Conservation (phyloP, 1,140 invertebrate species). For the Melitaea cinxia region DNA sequence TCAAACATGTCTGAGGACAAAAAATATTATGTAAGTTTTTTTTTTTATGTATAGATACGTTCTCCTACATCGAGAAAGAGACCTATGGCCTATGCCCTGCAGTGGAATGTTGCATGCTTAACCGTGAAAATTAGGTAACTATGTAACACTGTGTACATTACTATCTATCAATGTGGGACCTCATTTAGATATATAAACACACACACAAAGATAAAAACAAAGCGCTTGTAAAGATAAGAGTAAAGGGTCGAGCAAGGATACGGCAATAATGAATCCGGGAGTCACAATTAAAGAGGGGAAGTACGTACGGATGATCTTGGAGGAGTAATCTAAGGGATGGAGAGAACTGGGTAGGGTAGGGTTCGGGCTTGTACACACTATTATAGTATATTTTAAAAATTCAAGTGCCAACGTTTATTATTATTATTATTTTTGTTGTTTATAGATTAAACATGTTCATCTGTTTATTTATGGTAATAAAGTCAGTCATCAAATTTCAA, state of each 20-base stretch:
- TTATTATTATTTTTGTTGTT: too few relatives aligned
- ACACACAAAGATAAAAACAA: slow-evolving; percentile 37
- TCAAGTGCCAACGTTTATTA: too few relatives aligned
- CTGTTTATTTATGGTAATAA: too few relatives aligned
- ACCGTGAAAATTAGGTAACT: not conserved
- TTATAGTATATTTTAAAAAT: too few relatives aligned
- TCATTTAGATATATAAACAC: not conserved
- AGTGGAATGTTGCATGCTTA: too few relatives aligned
- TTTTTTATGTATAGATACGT: too few relatives aligned
- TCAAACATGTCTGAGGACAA: too few relatives aligned
- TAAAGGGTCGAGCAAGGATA: slow-evolving; percentile 69
- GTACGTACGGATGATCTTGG: slow-evolving; percentile 74
- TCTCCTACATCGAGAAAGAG: too few relatives aligned
- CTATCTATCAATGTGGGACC: not conserved
- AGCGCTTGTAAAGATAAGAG: slow-evolving; percentile 67
- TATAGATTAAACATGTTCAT: too few relatives aligned
- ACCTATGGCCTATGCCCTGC: too few relatives aligned
- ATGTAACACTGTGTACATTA: not conserved
- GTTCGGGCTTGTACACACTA: slow-evolving; percentile 20
- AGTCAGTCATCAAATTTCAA: too few relatives aligned
- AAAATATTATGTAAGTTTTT: too few relatives aligned
- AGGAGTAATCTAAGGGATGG: slow-evolving; percentile 66
- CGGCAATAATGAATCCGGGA: slow-evolving; percentile 76
- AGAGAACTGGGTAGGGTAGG: slow-evolving; percentile 20
- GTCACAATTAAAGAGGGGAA: slow-evolving; percentile 78